Evolutionary conservation across 2,888 invertebrate species (phyloP).

Genomic region (Scrobipalpa costella): DNA sequence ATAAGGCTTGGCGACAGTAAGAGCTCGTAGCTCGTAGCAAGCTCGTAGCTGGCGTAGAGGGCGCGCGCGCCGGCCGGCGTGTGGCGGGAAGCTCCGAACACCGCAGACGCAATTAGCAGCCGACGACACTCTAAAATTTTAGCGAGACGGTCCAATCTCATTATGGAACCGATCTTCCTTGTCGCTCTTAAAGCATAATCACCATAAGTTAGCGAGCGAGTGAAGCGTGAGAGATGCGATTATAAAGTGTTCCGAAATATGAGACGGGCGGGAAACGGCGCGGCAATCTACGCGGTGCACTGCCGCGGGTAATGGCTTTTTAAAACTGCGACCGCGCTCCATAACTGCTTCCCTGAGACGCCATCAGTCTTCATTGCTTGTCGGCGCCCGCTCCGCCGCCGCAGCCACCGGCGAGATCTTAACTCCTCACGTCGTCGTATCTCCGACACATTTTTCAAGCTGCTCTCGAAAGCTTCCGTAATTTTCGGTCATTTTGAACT

Average conservation of each 20-base stretch:
- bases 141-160: slow-evolving; percentile 79
- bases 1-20: background rate
- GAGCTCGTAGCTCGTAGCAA: background rate
- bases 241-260: slow-evolving; percentile 81
- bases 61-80: slow-evolving; percentile 14
- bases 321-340: slow-evolving; percentile 82
- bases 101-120: slow-evolving; percentile 76
- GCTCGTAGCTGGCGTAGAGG: background rate
- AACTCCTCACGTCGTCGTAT: slow-evolving; percentile 69
- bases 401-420: slow-evolving; percentile 61
- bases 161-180: slow-evolving; percentile 78
- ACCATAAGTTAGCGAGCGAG: slow-evolving; percentile 79
- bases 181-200: slow-evolving; percentile 80
- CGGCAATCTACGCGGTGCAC: slow-evolving; percentile 76
- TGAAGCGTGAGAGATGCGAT: slow-evolving; percentile 79
- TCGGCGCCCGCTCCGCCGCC: slow-evolving; percentile 68
- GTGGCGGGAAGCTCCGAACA: slow-evolving; percentile 42
- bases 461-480: slow-evolving; percentile 49
- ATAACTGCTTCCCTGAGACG: slow-evolving; percentile 78
- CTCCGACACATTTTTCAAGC: slow-evolving; percentile 62
- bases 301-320: slow-evolving; percentile 79
- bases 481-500: slow-evolving; percentile 45
- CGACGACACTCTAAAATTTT: slow-evolving; percentile 78
- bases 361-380: slow-evolving; percentile 82
- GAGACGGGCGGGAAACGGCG: slow-evolving; percentile 53